Percentiles rank a stretch among this genome's conserved stretches.
These are phyloP conservation scores for Manis javanica DNA, from an alignment of 2,797 vertebrate genomes.

Conservation along the genomic window DNA sequence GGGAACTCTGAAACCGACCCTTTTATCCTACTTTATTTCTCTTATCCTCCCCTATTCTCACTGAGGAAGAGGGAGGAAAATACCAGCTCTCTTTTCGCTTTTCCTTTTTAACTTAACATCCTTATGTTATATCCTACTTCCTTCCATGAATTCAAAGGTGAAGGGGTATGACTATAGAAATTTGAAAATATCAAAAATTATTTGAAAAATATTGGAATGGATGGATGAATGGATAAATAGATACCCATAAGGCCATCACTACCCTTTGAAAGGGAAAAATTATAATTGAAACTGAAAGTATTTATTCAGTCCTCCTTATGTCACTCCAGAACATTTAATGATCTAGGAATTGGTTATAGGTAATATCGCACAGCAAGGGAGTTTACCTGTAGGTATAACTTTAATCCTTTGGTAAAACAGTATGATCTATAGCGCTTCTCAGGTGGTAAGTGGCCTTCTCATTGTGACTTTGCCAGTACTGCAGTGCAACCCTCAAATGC, in stretches of 20 bases:
- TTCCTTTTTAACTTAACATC: neutral
- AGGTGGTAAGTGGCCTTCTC: neutral
- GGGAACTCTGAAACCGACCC: neutral
- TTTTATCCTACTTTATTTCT: neutral
- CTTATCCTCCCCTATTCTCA: neutral
- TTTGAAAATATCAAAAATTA: neutral
- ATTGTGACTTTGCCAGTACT: neutral
- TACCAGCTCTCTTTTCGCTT: neutral
- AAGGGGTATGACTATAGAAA: neutral
- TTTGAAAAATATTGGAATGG: neutral
- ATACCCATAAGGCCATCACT: neutral
- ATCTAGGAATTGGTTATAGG: neutral
- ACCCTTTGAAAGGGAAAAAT: constrained; percentile 17
- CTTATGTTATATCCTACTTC: neutral
- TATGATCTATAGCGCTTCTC: neutral
- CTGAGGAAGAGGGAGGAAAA: neutral
- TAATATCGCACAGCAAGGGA: neutral
- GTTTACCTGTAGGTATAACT: neutral
- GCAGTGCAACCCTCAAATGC: neutral
- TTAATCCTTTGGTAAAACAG: neutral
- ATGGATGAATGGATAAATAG: neutral
- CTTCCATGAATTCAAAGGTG: neutral
- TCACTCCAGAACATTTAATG: neutral
- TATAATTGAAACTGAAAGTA: neutral
- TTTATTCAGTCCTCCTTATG: neutral